phyloP scores from a whole-genome alignment of 2,888 invertebrate species.

The Lithophane leautieri region DNA sequence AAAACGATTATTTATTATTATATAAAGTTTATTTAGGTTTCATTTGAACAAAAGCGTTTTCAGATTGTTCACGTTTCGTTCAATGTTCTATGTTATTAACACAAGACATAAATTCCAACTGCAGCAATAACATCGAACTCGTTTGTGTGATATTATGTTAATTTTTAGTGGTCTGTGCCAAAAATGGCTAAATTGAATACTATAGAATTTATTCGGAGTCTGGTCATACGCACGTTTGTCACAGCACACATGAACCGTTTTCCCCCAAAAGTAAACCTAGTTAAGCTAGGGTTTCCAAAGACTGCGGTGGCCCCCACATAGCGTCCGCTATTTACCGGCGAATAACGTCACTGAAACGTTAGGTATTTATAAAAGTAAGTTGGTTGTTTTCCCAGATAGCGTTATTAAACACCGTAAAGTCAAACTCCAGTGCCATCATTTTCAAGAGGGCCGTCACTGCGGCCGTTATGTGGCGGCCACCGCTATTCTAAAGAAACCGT shows the following conservation, averaged over 20 bases:
- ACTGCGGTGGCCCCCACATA: no score
- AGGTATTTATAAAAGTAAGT: no score
- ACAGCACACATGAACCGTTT: background rate
- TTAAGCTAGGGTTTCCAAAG: no score
- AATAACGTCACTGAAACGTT: no score
- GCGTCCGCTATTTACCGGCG: no score
- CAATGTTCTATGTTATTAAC: background rate
- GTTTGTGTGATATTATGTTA: background rate
- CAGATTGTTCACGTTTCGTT: background rate
- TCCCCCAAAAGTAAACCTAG: background rate
- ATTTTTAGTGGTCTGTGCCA: background rate
- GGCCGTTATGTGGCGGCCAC: no score
- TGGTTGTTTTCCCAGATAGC: no score
- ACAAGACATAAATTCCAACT: background rate
- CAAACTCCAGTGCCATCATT: no score
- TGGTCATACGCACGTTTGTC: no score
- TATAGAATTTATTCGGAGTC: background rate
- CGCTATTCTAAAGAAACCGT: no score
- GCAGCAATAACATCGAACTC: constrained; percentile 1
- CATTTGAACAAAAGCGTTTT: background rate
- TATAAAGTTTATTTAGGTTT: background rate
- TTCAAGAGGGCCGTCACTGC: no score
- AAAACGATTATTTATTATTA: background rate
- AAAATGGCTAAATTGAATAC: background rate
- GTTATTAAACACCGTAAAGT: no score